Evolutionary conservation across 2,797 vertebrate genomes (phyloP).

Genomic region (Sarcophilus harrisii): DNA sequence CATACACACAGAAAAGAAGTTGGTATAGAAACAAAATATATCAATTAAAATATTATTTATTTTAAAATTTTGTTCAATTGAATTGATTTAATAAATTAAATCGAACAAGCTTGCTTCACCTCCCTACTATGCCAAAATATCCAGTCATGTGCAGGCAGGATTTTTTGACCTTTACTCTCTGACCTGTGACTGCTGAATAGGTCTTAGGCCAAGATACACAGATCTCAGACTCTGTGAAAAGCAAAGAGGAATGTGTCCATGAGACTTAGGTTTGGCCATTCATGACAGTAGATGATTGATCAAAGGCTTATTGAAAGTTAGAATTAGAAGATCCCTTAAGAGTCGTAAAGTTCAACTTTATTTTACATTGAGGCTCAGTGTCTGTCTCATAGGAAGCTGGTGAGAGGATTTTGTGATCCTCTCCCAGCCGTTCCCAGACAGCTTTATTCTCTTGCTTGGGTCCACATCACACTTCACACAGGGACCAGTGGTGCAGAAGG

Average conservation of each 20-base stretch:
- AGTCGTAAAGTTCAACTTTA: background rate
- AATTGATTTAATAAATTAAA: background rate
- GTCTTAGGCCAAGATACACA: constrained; percentile 19
- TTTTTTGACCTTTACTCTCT: constrained; percentile 31
- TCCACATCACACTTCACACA: background rate
- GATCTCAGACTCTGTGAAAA: background rate
- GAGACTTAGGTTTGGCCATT: background rate
- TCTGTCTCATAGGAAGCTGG: background rate
- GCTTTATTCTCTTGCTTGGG: background rate
- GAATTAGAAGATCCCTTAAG: background rate
- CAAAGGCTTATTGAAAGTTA: background rate
- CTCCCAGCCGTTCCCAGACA: background rate
- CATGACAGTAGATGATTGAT: background rate
- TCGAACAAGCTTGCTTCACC: background rate
- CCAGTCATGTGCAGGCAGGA: fast-evolving
- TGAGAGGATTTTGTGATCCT: background rate
- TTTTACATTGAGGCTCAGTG: background rate
- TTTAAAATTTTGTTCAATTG: background rate
- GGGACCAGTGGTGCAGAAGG: background rate
- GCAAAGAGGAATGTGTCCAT: background rate
- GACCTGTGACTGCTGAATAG: constrained; percentile 51
- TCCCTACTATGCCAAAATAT: background rate
- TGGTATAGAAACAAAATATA: background rate
- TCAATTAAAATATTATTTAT: background rate
- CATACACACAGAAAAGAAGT: background rate